Base-by-base conservation (phyloP, 2,888 invertebrate genomes). In the Dryobotodes eremita region DNA sequence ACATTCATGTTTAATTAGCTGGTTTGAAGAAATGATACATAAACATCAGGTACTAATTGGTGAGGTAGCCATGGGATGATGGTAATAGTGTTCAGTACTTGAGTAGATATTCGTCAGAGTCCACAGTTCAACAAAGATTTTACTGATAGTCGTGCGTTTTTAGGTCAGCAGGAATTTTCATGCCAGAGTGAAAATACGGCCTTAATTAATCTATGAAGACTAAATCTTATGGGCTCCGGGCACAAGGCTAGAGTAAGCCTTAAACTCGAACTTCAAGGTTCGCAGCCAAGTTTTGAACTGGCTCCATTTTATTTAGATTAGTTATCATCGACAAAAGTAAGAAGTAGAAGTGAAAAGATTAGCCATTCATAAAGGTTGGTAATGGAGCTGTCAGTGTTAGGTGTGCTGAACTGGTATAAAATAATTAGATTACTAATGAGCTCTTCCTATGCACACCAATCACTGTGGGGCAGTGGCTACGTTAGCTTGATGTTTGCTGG, bases 31-130 rank as follows among this genome's bases (percentile, higher is more conserved):
- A 87, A 88, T 87, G 82, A 88, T 89, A 86, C 87, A 89, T 89
- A 89, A 87, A 89, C 87, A 89, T 89, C 73, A 87, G 76, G 76
- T 85, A 69, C 89, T 89, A 89, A 89, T 89, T 89, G 89, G 87
- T 82, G 78, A 71, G 75, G 74, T 76, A 69, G 71, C 88, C 89
- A 89, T 83, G 68, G 77, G 61, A 48, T 79, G 46, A 89, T 89
- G 88, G 70, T 89, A 89, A 89, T 88, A 26, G 68, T 8, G 42
- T 23, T n/a, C 46, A 15, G 8, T 13, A 10, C 26, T 10, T 0
- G 68, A 83, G 57, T 46, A 64, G 31, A 62, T 48, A n/a, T 31
- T 31, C 20, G 23, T 59, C 78, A 78, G 81, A 82, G 78, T 11
- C 46, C n/a, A 26, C n/a, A 20, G 17, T 70, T 11, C 15, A 23